Base-by-base conservation (phyloP, 2,113 vertebrate species). In the Odocoileus virginianus region DNA sequence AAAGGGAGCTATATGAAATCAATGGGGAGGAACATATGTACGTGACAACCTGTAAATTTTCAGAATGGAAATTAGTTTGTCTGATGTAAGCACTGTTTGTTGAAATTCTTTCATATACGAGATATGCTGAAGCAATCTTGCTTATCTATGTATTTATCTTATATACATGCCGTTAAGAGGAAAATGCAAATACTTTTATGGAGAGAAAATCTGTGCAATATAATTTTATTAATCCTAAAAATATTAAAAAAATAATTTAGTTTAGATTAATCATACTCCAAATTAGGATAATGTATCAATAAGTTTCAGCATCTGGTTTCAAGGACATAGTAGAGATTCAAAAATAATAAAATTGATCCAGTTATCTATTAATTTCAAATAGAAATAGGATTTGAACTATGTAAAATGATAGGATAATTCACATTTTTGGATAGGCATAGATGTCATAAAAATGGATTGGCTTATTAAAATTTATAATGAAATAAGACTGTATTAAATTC, bases 31-130 rank as follows among this genome's bases (percentile, higher is more conserved):
- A 98, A 98, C 97, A 97, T 8, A 91, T 74, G 30, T 52, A 47
- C 87, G 61, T 92, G 64, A 28, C 87, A 92, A 97, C 61, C 67
- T 54, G 36, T 25, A 98, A 94, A 89, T 94, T 97, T 96, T 97
- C 33, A 91, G 60, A 98, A 92, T 83, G 33, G 43, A 97, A 98
- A 97, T 97, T 74, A 93, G 4, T 82, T 97, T 95, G 6, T 58
- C 17, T 95, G 9, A 91, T 97, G 95, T 64, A 47, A 87, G 15
- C 2, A 92, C 43, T 43, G 19, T 40, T 97, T 0, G 54, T 50
- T 86, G 94, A 96, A 1, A n/a, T 57, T 82, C 52, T 79, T 92
- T 60, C 2, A 78, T 36, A 40, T 90, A 88, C 1, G 61, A 94
- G 28, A 60, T 71, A 0, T 0, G 6, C 1, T 94, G 89, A 82